Base-by-base conservation (phyloP, 2,888 invertebrate species). In the Drosophila trichaetosa region DNA sequence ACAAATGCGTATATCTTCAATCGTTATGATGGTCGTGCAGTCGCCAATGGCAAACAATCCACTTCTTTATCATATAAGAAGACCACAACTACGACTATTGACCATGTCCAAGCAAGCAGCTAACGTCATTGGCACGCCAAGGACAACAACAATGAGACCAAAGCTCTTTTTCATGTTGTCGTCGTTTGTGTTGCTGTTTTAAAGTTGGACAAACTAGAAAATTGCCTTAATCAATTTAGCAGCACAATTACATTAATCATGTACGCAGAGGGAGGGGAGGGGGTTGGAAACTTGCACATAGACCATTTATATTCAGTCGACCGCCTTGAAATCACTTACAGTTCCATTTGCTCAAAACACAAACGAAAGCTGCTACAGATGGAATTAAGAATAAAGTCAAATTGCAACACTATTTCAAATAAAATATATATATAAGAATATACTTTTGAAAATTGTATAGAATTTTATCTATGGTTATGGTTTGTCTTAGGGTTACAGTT, bases 41-140 rank as follows among this genome's bases (percentile, higher is more conserved):
- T 49, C 53, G 60, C 73, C 79, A 70, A 82, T 84, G 70, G 71
- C 79, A 79, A 83, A 82, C 85, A 84, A 74, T 74, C 72, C 79
- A 83, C 83, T 87, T 87, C 73, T 66, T 74, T 63, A 67, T 69
- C 60, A 73, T 57, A 65, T 64, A 79, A 79, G 71, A 83, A 83
- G 81, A 61, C 72, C 66, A 57, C 72, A 60, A 53, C 18, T 42
- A 31, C 49, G 31, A 34, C 48, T 24, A 49, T n/a, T 56, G 38
- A 18, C 51, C 72, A 46, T 52, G 56, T 60, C 40, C 68, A 62
- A 79, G 33, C 65, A 57, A 48, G 29, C 29, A 27, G 58, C 70
- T 48, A 57, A 65, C 64, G 51, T 69, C 80, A 70, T 63, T 65
- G 80, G 82, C 51, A 80, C 57, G 68, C 74, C 85, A 85, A 85